Evolutionary conservation across 2,113 vertebrate species (phyloP).

Genomic region (Harpagus bidentatus): DNA sequence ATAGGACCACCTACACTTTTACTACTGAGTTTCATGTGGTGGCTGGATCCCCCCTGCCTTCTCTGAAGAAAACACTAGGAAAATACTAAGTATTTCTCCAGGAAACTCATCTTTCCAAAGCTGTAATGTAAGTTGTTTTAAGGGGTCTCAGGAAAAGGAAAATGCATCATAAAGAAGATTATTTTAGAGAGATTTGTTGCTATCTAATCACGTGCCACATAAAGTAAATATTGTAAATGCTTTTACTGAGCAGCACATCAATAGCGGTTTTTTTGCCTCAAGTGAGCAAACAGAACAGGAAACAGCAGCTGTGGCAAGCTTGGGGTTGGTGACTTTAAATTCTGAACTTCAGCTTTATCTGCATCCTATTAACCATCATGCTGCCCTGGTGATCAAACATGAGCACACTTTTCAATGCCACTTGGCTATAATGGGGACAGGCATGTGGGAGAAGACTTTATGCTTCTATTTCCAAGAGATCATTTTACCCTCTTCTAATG

Average conservation of each 20-base stretch:
- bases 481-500: not conserved
- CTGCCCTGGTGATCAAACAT: not conserved
- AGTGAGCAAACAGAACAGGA: not conserved
- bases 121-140: not conserved
- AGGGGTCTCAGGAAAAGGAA: not conserved
- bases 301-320: not conserved
- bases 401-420: not conserved
- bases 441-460: not conserved
- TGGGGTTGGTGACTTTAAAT: not conserved
- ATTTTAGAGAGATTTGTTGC: not conserved
- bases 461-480: not conserved
- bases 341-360: not conserved
- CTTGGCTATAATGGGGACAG: not conserved
- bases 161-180: not conserved
- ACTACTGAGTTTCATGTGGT: not conserved
- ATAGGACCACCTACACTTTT: not conserved
- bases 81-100: not conserved
- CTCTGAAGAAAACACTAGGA: not conserved
- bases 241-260: not conserved
- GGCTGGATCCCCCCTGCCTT: rapidly evolving
- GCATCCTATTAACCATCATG: not conserved
- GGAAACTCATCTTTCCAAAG: not conserved
- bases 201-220: not conserved
- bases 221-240: conserved; percentile 1
- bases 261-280: not conserved